phyloP scores from a whole-genome alignment of 2,797 vertebrate species.

The Knipowitschia caucasica region DNA sequence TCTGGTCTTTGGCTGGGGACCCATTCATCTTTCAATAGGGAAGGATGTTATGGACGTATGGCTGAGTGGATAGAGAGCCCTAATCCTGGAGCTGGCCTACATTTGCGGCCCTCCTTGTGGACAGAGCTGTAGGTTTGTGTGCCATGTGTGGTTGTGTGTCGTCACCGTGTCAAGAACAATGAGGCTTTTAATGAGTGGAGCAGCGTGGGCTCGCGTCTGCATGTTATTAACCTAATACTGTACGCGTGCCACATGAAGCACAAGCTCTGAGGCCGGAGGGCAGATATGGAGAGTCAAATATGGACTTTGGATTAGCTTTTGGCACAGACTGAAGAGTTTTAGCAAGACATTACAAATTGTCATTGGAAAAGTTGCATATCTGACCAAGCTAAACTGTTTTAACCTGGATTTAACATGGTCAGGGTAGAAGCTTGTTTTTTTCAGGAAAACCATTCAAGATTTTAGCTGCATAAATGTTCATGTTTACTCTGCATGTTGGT shows the following conservation, averaged over 20 bases:
- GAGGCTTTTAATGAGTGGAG: conserved; percentile 63
- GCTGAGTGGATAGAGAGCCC: conserved; percentile 42
- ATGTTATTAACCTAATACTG: conserved; percentile 66
- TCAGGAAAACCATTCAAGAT: too few relatives aligned
- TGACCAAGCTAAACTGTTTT: too few relatives aligned
- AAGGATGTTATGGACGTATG: conserved; percentile 44
- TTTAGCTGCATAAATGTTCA: too few relatives aligned
- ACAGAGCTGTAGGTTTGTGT: conserved; percentile 55
- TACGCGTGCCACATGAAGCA: conserved; percentile 54
- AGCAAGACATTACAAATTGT: too few relatives aligned
- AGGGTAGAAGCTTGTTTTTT: too few relatives aligned
- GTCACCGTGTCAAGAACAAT: conserved; percentile 61
- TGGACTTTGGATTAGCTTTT: conserved; percentile 7
- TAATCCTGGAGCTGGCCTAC: conserved; percentile 66
- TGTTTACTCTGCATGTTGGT: too few relatives aligned
- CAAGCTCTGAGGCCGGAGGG: conserved; percentile 18
- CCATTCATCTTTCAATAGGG: conserved; percentile 23
- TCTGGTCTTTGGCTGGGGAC: conserved; percentile 4
- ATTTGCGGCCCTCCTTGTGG: conserved; percentile 50
- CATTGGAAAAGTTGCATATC: too few relatives aligned
- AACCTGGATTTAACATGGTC: too few relatives aligned
- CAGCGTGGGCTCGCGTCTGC: conserved; percentile 39
- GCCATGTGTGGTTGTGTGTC: conserved; percentile 13
- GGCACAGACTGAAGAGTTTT: background rate
- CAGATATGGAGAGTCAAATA: background rate